Evolutionary conservation across 2,113 vertebrate species (phyloP).

Genomic region (Cygnus buccinator): DNA sequence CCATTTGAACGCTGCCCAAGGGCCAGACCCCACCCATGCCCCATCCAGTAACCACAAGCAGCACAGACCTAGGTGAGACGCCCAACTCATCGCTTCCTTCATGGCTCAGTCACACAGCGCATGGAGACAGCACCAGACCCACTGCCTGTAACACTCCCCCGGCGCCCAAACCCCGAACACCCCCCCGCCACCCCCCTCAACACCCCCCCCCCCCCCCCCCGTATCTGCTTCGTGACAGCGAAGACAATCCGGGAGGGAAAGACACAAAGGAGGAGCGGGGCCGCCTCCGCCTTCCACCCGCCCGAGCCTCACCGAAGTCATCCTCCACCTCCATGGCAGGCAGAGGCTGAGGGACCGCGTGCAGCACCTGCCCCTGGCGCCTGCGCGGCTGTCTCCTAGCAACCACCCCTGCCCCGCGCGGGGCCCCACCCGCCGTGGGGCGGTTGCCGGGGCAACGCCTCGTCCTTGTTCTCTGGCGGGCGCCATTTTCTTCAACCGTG

Average conservation of each 20-base stretch:
- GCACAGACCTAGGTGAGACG: accelerated
- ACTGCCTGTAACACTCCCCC: not conserved
- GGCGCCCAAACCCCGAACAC: not conserved
- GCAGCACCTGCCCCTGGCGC: not conserved
- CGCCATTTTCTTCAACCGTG: accelerated
- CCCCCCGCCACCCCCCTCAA: too few species aligned
- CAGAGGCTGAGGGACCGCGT: accelerated
- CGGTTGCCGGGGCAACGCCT: not conserved
- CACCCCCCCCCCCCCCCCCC: not conserved
- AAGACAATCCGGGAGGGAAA: not conserved
- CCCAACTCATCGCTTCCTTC: not conserved
- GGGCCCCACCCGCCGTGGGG: not conserved
- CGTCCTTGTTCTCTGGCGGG: accelerated
- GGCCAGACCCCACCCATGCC: not conserved
- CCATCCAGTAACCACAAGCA: accelerated
- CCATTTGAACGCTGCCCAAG: not conserved
- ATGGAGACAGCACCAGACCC: accelerated
- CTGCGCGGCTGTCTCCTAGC: not conserved
- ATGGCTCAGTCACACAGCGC: too few species aligned
- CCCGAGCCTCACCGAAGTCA: not conserved
- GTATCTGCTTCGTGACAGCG: not conserved
- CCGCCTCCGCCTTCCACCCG: not conserved
- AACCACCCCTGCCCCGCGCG: not conserved
- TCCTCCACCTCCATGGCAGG: constrained; percentile 3
- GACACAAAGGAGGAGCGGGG: too few species aligned